These are phyloP conservation scores for Corynorhinus townsendii DNA, from an alignment of 2,113 vertebrate genomes.

Conservation along the genomic window DNA sequence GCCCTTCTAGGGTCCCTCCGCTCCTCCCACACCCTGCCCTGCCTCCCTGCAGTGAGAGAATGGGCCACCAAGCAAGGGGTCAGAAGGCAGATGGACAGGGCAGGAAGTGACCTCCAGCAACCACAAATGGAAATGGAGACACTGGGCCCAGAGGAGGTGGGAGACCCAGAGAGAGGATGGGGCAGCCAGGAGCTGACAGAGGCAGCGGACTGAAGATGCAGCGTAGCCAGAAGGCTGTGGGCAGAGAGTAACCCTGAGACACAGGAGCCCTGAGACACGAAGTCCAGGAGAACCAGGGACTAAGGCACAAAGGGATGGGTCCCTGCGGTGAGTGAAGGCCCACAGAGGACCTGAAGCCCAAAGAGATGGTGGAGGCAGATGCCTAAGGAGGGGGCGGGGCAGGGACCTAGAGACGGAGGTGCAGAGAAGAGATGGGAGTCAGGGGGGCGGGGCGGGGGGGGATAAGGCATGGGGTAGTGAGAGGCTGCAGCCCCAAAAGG, in stretches of 20 bases:
- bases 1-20: not conserved
- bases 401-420: not conserved
- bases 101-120: not conserved
- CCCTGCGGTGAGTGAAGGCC: not conserved
- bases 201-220: no score
- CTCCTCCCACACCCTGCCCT: not conserved
- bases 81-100: not conserved
- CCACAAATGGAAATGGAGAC: not conserved
- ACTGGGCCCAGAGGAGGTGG: no score
- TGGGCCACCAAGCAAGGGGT: not conserved
- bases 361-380: not conserved
- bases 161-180: not conserved
- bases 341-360: not conserved
- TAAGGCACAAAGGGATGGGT: not conserved
- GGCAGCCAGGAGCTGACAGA: no score
- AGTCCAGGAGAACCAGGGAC: not conserved
- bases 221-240: not conserved
- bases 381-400: no score
- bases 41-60: not conserved
- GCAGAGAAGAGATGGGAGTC: no score
- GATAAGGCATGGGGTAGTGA: not conserved
- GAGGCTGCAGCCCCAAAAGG: rapidly evolving
- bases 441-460: no score
- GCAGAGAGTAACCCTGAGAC: not conserved
- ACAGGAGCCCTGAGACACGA: not conserved